phyloP scores from a whole-genome alignment of 92 coral and sea anemone genomes.

The Metridium senile region DNA sequence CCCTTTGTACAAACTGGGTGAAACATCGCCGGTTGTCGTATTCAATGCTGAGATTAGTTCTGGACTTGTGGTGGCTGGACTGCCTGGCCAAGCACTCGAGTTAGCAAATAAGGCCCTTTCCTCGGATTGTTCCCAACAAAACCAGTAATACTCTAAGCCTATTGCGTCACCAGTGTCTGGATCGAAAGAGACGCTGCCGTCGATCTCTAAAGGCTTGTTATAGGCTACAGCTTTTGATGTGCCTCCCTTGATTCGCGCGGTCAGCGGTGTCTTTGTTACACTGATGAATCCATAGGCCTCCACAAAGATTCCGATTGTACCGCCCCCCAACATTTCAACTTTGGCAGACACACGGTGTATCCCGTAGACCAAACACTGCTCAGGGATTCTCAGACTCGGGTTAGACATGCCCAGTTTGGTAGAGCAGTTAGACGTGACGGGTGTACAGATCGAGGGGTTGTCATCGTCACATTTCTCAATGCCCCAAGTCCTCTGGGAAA shows the following conservation, averaged over 20 bases:
- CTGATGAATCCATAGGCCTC: constrained; percentile 51
- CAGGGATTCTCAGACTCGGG: constrained; percentile 44
- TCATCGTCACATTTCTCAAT: constrained; percentile 25
- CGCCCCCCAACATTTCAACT: constrained; percentile 62
- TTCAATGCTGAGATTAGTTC: neutral
- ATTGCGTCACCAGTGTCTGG: constrained; percentile 68
- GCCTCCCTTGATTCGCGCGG: constrained; percentile 65
- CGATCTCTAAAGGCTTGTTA: constrained; percentile 49
- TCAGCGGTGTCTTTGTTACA: constrained; percentile 51
- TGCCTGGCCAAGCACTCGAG: constrained; percentile 37
- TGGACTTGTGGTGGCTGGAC: constrained; percentile 30
- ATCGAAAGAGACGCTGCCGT: constrained; percentile 49
- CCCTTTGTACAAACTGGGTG: constrained; percentile 28
- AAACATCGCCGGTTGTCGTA: constrained; percentile 16
- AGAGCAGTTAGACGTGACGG: constrained; percentile 15
- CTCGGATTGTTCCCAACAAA: constrained; percentile 58
- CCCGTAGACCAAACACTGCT: constrained; percentile 60
- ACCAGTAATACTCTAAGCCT: constrained; percentile 57
- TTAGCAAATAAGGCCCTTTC: constrained; percentile 21
- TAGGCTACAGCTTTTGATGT: constrained; percentile 67
- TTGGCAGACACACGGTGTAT: constrained; percentile 35
- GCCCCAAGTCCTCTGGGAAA: constrained; percentile 55
- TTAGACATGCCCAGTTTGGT: constrained; percentile 3
- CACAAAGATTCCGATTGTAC: constrained; percentile 43
- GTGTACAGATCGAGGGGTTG: constrained; percentile 19